phyloP scores from a whole-genome alignment of 1,140 invertebrate genomes.

The Zaprionus kolodkinae region DNA sequence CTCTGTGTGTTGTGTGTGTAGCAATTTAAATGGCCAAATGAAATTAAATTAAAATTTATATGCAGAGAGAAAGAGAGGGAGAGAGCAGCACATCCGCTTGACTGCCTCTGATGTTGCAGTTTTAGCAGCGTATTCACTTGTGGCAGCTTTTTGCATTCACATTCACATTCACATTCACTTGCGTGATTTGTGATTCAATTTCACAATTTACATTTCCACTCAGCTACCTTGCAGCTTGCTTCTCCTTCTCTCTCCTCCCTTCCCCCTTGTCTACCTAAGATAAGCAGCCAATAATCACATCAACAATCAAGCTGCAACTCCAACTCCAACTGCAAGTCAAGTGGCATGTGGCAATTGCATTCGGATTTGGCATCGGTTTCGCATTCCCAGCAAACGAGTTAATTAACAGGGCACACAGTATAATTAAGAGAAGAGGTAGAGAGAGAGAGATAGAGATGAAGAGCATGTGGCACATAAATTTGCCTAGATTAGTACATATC shows the following conservation, averaged over 20 bases:
- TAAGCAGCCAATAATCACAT: slow-evolving; percentile 25
- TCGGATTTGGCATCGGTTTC: neutral
- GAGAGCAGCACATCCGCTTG: slow-evolving; percentile 48
- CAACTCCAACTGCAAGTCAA: neutral
- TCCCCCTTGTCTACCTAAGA: neutral
- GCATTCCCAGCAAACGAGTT: neutral
- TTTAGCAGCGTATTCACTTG: slow-evolving; percentile 1
- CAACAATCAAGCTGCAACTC: neutral
- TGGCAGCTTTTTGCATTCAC: neutral
- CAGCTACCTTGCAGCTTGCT: neutral
- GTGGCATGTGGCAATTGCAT: slow-evolving; percentile 9
- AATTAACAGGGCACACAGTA: neutral
- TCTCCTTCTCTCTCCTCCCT: neutral
- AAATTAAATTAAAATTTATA: slow-evolving; percentile 74
- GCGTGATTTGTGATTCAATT: slow-evolving; percentile 8
- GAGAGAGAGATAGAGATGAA: neutral
- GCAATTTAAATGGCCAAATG: slow-evolving; percentile 45
- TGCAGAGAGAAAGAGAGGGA: slow-evolving; percentile 9
- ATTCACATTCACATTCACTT: neutral
- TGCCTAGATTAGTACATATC: neutral
- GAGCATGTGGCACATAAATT: neutral
- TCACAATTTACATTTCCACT: slow-evolving; percentile 8
- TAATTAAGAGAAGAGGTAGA: neutral
- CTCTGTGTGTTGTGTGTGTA: slow-evolving; percentile 18
- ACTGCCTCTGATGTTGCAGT: neutral